A percentile compares a stretch with the other conserved stretches of the same genome.
Conservation (phyloP, 2,888 invertebrate species). For the Lepas anatifera region DNA sequence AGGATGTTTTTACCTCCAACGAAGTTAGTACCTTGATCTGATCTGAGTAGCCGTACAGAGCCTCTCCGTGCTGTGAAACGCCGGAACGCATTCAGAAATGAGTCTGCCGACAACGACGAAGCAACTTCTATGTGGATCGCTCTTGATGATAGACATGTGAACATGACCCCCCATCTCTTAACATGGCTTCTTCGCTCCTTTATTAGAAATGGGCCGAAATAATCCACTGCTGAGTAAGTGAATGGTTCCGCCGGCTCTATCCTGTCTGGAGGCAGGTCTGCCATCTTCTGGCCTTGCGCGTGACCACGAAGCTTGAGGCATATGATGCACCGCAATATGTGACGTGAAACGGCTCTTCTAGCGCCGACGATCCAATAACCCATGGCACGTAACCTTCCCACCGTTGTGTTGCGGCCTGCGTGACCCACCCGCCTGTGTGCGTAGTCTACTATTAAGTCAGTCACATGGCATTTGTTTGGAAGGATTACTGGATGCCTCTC, state of each 20-base stretch:
- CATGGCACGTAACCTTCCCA: too few relatives aligned
- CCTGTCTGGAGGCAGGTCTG: neutral
- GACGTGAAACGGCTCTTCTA: too few relatives aligned
- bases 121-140: neutral
- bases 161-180: neutral
- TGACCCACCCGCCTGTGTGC: too few relatives aligned
- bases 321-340: neutral
- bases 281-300: neutral
- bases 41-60: neutral
- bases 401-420: too few relatives aligned
- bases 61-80: too few relatives aligned
- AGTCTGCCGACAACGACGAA: too few relatives aligned
- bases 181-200: neutral
- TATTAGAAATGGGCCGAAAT: neutral
- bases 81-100: too few relatives aligned
- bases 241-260: too few relatives aligned
- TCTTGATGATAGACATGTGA: neutral
- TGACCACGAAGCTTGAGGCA: neutral
- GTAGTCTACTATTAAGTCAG: neutral
- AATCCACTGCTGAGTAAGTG: too few relatives aligned
- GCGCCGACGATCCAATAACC: too few relatives aligned
- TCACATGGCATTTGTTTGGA: neutral
- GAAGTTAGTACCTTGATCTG: neutral
- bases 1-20: neutral
- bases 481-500: neutral